phyloP scores from a whole-genome alignment of 2,888 invertebrate species.

The Mellilla xanthometata region DNA sequence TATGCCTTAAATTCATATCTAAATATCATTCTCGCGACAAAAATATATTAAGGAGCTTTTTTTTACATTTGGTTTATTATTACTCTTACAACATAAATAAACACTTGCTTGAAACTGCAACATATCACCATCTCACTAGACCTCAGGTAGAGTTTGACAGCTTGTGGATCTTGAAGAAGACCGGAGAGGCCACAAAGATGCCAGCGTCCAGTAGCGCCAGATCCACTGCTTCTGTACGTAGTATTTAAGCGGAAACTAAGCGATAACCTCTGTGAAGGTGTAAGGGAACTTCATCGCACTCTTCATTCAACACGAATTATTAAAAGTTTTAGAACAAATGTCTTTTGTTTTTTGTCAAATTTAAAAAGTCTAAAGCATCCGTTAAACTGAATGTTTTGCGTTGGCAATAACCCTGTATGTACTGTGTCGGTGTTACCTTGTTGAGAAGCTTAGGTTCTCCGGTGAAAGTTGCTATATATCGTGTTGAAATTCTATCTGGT shows the following conservation, averaged over 20 bases:
- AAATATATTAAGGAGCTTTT: too few species aligned
- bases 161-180: constrained; percentile 90
- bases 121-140: constrained; percentile 28
- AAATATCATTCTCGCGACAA: too few species aligned
- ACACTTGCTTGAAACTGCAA: constrained; percentile 31
- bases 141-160: constrained; percentile 84
- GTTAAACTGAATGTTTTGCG: too few species aligned
- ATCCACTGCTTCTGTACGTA: constrained; percentile 90
- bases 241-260: constrained; percentile 90
- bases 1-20: too few species aligned
- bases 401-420: too few species aligned
- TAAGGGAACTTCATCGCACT: constrained; percentile 97
- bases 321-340: too few species aligned
- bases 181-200: constrained; percentile 81
- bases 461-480: constrained; percentile 10
- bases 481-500: constrained; percentile 4
- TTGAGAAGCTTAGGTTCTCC: constrained; percentile 2
- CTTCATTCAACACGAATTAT: too few species aligned
- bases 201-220: constrained; percentile 87
- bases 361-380: too few species aligned
- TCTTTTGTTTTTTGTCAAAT: too few species aligned
- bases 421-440: too few species aligned
- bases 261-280: constrained; percentile 90
- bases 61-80: too few species aligned
- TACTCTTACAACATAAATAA: constrained; percentile 60